A percentile compares a stretch with the other conserved stretches of the same genome.
These are phyloP conservation scores for Andrena bicolor DNA, from an alignment of 2,888 invertebrate species.

Conservation along the genomic window DNA sequence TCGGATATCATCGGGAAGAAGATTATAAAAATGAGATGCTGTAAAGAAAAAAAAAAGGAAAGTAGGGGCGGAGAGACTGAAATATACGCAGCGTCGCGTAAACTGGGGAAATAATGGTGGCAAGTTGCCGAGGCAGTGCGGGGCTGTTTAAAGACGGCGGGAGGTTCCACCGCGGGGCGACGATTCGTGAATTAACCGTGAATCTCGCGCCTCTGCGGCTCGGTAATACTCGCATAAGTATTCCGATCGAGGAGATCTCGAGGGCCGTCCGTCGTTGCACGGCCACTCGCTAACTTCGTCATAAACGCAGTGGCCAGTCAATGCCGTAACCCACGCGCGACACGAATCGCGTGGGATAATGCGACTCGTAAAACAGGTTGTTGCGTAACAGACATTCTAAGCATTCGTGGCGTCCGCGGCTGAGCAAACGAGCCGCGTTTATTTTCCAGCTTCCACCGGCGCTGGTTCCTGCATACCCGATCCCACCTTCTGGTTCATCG, in stretches of 20 bases:
- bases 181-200: constrained; percentile 23
- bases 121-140: not conserved
- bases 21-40: too few relatives aligned
- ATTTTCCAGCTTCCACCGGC: constrained; percentile 26
- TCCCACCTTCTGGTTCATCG: constrained; percentile 1
- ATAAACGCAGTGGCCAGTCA: constrained; percentile 70
- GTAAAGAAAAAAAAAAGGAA: too few relatives aligned
- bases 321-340: constrained; percentile 73
- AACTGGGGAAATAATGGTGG: not conserved
- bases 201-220: not conserved
- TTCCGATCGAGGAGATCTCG: constrained; percentile 24
- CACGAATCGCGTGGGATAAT: constrained; percentile 74
- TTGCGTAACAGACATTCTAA: constrained; percentile 73
- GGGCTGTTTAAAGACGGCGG: constrained; percentile 16
- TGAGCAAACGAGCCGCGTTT: constrained; percentile 52
- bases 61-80: too few relatives aligned
- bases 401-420: constrained; percentile 52
- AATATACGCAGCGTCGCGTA: too few relatives aligned
- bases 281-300: constrained; percentile 63
- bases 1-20: too few relatives aligned
- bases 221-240: constrained; percentile 4
- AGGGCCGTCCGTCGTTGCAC: constrained; percentile 47
- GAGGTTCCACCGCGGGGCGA: not conserved
- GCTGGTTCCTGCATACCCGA: not conserved
- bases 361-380: constrained; percentile 73